Base-by-base conservation (phyloP, 1,140 invertebrate genomes). In the Papilio xuthus region DNA sequence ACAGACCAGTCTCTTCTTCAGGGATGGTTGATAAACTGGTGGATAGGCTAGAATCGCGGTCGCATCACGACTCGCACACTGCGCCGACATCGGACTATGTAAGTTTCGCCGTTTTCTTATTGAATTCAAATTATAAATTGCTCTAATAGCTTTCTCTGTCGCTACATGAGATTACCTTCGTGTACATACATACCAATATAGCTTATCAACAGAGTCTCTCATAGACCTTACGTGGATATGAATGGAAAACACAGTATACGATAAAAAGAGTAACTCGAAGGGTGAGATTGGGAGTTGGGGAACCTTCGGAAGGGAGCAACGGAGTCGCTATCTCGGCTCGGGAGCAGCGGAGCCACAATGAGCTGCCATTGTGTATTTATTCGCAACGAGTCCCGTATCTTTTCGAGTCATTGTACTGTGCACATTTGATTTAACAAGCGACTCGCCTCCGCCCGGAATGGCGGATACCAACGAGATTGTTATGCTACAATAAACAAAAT, bases 361-460 rank as follows among this genome's bases (percentile, higher is more conserved):
- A 69, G 28, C 67, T 69, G 56, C 79, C 56, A 83, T 83, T 82
- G 81, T 83, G 77, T 74, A 44, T 67, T 79, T 82, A 74, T 82
- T 83, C 78, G 67, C 63, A 82, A 82, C 78, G 80, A 80, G 83
- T 85, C 76, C 81, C 78, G 78, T 84, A 84, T 84, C 84, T 83
- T 83, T 80, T 77, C 81, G 78, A 79, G 78, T 80, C 80, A 83
- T 86, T 83, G 81, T 80, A 53, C 76, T 78, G 74, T 80, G 50
- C 73, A 56, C 73, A 75, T 75, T 56, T 75, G 73, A 75, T 75
- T 75, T 75, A 75, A 75, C 73, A 75, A 75, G 73, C 73, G 71
- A 47, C 32, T 73, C 71, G 71, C n/a, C 28, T 71, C 10, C 72
- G 44, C 72, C 44, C 18, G 72, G 26, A 74, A 74, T 53, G 47